A percentile compares a stretch with the other conserved stretches of the same genome.
phyloP scores from a whole-genome alignment of 1,140 invertebrate species.

The Drosophila azteca region DNA sequence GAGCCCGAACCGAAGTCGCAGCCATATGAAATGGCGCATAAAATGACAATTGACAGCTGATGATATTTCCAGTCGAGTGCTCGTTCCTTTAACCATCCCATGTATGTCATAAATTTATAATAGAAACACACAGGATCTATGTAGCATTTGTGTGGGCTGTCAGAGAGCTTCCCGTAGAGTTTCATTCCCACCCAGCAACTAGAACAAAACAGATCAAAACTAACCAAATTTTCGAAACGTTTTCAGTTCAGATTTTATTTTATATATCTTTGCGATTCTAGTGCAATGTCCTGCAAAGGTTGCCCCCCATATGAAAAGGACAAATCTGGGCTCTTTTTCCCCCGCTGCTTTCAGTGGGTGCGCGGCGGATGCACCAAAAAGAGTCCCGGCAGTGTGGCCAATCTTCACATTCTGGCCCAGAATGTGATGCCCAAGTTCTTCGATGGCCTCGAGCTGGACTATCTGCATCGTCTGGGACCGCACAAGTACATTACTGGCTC shows the following conservation, averaged over 20 bases:
- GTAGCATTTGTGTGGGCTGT: constrained; percentile 69
- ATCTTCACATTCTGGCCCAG: constrained; percentile 66
- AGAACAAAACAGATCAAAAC: constrained; percentile 22
- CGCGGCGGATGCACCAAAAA: constrained; percentile 46
- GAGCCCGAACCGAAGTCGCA: constrained; percentile 5
- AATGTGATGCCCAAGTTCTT: constrained; percentile 79
- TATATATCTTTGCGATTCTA: background rate
- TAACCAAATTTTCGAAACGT: constrained; percentile 1
- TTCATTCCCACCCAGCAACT: constrained; percentile 18
- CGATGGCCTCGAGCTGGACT: constrained; percentile 76
- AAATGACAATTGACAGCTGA: constrained; percentile 79
- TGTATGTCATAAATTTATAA: constrained; percentile 56
- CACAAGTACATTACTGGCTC: constrained; percentile 69
- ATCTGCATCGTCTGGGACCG: constrained; percentile 65
- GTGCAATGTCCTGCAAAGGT: constrained; percentile 56
- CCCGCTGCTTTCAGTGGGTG: constrained; percentile 61
- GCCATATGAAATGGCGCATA: constrained; percentile 70
- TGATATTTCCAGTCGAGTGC: constrained; percentile 51
- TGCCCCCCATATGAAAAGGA: constrained; percentile 50
- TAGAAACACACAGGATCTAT: constrained; percentile 51
- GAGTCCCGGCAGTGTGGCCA: constrained; percentile 77
- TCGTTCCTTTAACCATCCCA: constrained; percentile 16
- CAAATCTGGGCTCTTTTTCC: constrained; percentile 38
- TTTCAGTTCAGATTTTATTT: constrained; percentile 2
- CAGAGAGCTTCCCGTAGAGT: constrained; percentile 35